Conservation (phyloP, 1,140 invertebrate species). For the Drosophila miranda region DNA sequence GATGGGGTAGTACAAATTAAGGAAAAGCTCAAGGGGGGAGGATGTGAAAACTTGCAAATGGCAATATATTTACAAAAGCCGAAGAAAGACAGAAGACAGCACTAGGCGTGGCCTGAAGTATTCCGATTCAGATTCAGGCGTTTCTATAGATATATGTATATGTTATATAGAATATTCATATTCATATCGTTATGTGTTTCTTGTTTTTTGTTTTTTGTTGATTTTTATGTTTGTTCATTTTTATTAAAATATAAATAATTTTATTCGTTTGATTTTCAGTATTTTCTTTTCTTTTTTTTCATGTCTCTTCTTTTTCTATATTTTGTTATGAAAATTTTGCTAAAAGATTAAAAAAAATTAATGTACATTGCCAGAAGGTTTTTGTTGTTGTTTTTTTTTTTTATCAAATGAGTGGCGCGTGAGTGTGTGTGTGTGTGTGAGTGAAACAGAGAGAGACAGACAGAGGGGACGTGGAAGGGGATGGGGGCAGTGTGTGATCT, state of each 20-base stretch:
- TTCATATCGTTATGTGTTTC: slow-evolving; percentile 6
- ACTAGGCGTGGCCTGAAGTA: background rate
- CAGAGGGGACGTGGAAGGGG: background rate
- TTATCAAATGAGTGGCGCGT: slow-evolving; percentile 29
- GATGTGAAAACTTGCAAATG: slow-evolving; percentile 38
- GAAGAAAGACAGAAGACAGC: slow-evolving; percentile 3
- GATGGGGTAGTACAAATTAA: slow-evolving; percentile 10
- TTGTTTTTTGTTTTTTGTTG: background rate
- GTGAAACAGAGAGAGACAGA: slow-evolving; percentile 5
- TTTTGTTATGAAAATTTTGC: slow-evolving; percentile 54
- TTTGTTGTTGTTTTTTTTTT: slow-evolving; percentile 12
- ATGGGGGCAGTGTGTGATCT: slow-evolving; percentile 18
- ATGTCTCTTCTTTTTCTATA: slow-evolving; percentile 32
- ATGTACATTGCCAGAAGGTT: slow-evolving; percentile 44
- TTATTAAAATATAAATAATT: slow-evolving; percentile 60
- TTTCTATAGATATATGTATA: slow-evolving; percentile 17
- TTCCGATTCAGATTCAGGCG: slow-evolving; percentile 1
- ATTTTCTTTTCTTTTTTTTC: slow-evolving; percentile 29
- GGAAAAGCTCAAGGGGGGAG: slow-evolving; percentile 29
- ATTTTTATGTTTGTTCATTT: slow-evolving; percentile 12
- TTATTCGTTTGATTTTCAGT: slow-evolving; percentile 28
- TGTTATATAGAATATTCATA: slow-evolving; percentile 25
- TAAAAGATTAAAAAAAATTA: slow-evolving; percentile 38
- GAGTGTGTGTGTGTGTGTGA: slow-evolving; percentile 12
- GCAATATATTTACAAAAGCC: slow-evolving; percentile 75